Evolutionary conservation across 2,888 invertebrate species (phyloP).

Genomic region (Biston stratarius): DNA sequence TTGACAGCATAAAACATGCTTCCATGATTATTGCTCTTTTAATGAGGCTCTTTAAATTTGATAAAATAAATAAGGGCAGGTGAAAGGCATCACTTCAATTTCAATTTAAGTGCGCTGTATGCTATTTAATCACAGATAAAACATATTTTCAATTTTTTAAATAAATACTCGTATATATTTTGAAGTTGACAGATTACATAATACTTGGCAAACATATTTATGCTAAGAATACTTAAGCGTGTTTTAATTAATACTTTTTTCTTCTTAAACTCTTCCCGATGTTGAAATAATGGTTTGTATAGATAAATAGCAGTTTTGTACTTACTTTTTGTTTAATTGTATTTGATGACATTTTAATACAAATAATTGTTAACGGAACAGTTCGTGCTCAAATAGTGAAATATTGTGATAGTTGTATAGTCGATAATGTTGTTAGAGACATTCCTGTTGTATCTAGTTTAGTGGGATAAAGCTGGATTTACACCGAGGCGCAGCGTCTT

Average conservation of each 20-base stretch:
- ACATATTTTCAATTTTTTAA: no score
- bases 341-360: conserved; percentile 6
- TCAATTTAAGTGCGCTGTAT: no score
- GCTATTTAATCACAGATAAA: no score
- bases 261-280: background rate
- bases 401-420: conserved; percentile 52
- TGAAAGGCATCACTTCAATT: background rate
- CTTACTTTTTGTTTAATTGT: conserved; percentile 17
- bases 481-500: conserved; percentile 1
- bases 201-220: no score
- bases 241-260: no score
- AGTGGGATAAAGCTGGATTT: background rate
- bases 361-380: conserved; percentile 34
- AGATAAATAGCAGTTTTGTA: conserved; percentile 23
- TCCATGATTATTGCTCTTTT: background rate
- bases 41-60: background rate
- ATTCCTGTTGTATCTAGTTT: conserved; percentile 45
- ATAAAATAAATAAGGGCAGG: background rate
- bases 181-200: no score
- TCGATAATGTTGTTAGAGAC: conserved; percentile 46
- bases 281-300: background rate
- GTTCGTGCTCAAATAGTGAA: conserved; percentile 56
- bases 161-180: no score
- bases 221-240: no score
- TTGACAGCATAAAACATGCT: background rate